Conservation (phyloP, 2,113 vertebrate species). For the Oreocharis arfaki region DNA sequence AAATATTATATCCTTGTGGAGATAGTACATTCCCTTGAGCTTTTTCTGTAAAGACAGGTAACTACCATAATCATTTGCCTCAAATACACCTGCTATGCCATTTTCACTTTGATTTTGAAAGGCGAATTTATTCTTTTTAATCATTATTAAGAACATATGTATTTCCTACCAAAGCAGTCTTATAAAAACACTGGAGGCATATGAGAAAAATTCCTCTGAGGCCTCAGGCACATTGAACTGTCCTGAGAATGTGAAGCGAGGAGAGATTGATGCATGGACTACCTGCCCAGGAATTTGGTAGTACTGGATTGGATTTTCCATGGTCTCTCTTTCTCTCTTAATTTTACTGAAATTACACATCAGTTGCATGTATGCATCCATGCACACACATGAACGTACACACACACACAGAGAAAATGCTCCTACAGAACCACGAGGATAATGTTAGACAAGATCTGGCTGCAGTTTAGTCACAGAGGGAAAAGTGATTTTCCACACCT, state of each 20-base stretch:
- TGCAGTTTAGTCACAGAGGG: background rate
- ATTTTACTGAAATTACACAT: background rate
- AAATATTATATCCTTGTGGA: background rate
- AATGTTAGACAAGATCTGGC: background rate
- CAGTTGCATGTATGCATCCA: background rate
- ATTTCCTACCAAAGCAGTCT: conserved; percentile 19
- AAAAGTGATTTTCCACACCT: background rate
- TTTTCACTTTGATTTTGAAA: conserved; percentile 54
- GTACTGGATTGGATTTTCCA: conserved; percentile 45
- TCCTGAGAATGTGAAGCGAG: conserved; percentile 43
- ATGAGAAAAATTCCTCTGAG: conserved; percentile 55
- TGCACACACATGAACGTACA: background rate
- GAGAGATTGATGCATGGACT: conserved; percentile 58
- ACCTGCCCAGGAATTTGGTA: conserved; percentile 48
- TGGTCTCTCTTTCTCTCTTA: conserved; percentile 14
- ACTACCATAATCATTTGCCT: conserved; percentile 9
- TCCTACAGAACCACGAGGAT: background rate
- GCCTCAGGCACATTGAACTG: conserved; percentile 38
- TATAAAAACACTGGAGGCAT: conserved; percentile 52
- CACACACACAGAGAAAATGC: background rate
- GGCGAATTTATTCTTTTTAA: conserved; percentile 51
- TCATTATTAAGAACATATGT: conserved; percentile 59
- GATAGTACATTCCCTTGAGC: conserved; percentile 7
- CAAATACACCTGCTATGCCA: conserved; percentile 57
- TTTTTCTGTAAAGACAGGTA: conserved; percentile 22